phyloP scores from a whole-genome alignment of 1,140 invertebrate genomes.

The Dufourea novaeangliae region DNA sequence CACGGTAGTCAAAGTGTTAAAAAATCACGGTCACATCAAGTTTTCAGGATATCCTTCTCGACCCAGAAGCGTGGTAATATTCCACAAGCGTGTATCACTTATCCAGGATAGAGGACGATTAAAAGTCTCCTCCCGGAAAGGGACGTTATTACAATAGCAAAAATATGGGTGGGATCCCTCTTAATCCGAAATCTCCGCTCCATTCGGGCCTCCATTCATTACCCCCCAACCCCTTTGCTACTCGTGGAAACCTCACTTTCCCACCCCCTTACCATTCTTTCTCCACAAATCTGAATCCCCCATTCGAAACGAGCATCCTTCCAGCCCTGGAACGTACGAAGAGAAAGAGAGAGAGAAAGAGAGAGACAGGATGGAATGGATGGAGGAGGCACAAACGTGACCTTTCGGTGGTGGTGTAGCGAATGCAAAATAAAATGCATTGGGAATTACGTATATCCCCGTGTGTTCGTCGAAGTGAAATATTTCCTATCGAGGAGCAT shows the following conservation, averaged over 20 bases:
- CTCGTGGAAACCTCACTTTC: neutral
- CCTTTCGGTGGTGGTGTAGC: constrained; percentile 53
- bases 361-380: too few relatives aligned
- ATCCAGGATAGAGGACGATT: too few relatives aligned
- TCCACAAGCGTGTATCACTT: too few relatives aligned
- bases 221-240: constrained; percentile 3
- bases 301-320: constrained; percentile 32
- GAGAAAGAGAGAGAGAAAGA: too few relatives aligned
- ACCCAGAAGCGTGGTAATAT: too few relatives aligned
- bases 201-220: constrained; percentile 57
- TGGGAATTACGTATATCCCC: constrained; percentile 72
- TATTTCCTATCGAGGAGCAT: constrained; percentile 73
- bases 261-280: constrained; percentile 44
- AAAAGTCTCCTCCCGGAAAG: neutral
- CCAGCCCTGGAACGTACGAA: neutral
- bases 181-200: constrained; percentile 59
- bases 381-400: constrained; percentile 61
- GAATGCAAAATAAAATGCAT: constrained; percentile 71
- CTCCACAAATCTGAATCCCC: constrained; percentile 58
- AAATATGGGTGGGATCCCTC: constrained; percentile 38
- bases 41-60: too few relatives aligned
- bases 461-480: constrained; percentile 70
- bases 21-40: too few relatives aligned
- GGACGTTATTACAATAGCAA: constrained; percentile 44
- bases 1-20: too few relatives aligned